Evolutionary conservation across 2,888 invertebrate genomes (phyloP).

Genomic region (Hemistola chrysoprasaria): DNA sequence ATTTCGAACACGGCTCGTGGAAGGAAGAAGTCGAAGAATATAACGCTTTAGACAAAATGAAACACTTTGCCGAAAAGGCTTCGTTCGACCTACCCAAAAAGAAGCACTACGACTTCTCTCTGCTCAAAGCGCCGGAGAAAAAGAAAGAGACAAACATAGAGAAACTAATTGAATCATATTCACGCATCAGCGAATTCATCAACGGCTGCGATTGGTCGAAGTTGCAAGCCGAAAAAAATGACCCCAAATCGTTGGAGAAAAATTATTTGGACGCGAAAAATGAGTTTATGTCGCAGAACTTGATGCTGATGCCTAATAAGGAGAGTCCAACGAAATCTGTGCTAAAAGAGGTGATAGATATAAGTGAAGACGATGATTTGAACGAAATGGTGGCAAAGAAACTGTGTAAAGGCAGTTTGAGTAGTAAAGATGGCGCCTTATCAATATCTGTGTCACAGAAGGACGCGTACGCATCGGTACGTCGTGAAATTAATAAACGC

Average conservation of each 20-base stretch:
- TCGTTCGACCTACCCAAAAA: conserved; percentile 73
- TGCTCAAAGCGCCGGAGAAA: conserved; percentile 38
- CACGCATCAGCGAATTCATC: conserved; percentile 73
- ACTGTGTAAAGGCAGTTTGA: conserved; percentile 61
- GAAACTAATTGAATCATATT: conserved; percentile 70
- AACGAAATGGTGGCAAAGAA: conserved; percentile 63
- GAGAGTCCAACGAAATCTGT: conserved; percentile 55
- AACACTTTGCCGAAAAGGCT: conserved; percentile 75
- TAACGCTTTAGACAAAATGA: conserved; percentile 78
- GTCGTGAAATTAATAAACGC: conserved; percentile 36
- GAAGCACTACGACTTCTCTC: conserved; percentile 52
- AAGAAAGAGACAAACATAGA: conserved; percentile 66
- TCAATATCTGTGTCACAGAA: conserved; percentile 71
- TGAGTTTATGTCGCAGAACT: conserved; percentile 72
- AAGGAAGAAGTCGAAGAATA: conserved; percentile 67
- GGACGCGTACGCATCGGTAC: conserved; percentile 55
- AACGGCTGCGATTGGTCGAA: conserved; percentile 78
- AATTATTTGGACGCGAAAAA: conserved; percentile 76
- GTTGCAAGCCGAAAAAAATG: conserved; percentile 54
- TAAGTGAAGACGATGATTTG: conserved; percentile 66
- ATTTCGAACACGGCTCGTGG: conserved; percentile 57
- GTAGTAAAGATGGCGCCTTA: conserved; percentile 69
- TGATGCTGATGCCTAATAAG: conserved; percentile 67
- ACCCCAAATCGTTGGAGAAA: conserved; percentile 63
- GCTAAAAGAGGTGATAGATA: conserved; percentile 65